Evolutionary conservation across 2,888 invertebrate genomes (phyloP).

Genomic region (Rapana venosa): DNA sequence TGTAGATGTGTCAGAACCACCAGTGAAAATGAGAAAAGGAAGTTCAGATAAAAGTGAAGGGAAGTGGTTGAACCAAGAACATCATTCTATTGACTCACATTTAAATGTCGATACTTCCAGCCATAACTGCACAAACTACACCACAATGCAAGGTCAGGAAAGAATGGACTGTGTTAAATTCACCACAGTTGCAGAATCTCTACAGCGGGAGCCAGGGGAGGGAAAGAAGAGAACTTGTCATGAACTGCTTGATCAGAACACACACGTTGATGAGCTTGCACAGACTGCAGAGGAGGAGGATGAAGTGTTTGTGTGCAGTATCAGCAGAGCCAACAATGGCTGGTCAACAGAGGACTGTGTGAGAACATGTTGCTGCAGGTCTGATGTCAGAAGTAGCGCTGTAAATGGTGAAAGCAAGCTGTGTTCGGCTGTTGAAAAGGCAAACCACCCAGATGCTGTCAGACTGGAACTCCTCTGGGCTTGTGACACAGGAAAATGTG

Average conservation of each 20-base stretch:
- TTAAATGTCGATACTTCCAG: neutral
- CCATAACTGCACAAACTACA: too few species aligned
- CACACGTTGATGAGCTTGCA: neutral
- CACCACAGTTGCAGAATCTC: too few species aligned
- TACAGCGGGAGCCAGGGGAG: neutral
- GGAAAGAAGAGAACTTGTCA: neutral
- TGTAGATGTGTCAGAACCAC: neutral
- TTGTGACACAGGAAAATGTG: slow-evolving; percentile 87
- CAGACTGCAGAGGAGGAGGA: neutral
- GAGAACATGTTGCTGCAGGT: neutral
- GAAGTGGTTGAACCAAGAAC: neutral
- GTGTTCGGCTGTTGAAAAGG: neutral
- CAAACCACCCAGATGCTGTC: neutral
- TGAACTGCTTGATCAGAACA: neutral
- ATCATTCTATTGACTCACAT: neutral
- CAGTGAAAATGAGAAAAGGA: slow-evolving; percentile 10
- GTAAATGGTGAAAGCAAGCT: neutral
- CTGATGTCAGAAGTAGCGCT: neutral
- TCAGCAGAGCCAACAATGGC: neutral
- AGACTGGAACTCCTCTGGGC: slow-evolving; percentile 78
- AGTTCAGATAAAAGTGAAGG: neutral
- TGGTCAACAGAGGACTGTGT: neutral
- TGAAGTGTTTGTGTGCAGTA: neutral
- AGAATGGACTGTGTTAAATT: too few species aligned
- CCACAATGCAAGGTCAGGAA: too few species aligned